Base-by-base conservation (phyloP, 2,888 invertebrate species). In the Cerastoderma edule region DNA sequence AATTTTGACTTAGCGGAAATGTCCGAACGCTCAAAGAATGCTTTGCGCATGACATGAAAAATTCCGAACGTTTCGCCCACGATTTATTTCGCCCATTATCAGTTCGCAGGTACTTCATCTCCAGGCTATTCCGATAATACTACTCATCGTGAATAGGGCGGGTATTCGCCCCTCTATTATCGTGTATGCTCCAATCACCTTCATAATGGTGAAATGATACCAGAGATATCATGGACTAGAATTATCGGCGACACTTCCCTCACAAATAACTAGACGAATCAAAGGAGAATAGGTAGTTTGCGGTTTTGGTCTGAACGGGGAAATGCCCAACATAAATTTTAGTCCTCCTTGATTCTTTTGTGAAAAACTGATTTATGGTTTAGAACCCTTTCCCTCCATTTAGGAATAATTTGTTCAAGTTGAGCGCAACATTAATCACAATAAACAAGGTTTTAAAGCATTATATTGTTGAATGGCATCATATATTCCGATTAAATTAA, bases 51-150 rank as follows among this genome's bases (percentile, higher is more conserved):
- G 57, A 57, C 57, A 33, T 57, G n/a, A n/a, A n/a, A 30, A 57
- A 57, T 57, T 57, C 33, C 16, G n/a, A 16, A 2, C 19, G n/a
- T 1, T 57, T 57, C 57, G 57, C 57, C 57, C 57, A 57, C 57
- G 57, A 57, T 57, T 57, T 57, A 57, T 57, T 32, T 57, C 57
- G 57, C 33, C 32, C 57, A 19, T 57, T 57, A 57, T 57, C 57
- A 33, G 57, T 57, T 22, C 19, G n/a, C 24, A n/a, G 13, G 16
- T 33, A 57, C 57, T 57, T 57, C 57, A 57, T 57, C 33, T n/a
- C 57, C 33, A 57, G n/a, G 57, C 32, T 57, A 57, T 57, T 33
- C 57, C 2, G 33, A 57, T 57, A 57, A 28, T n/a, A n/a, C 13
- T 19, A 33, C 4, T 33, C 33, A 30, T 57, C 16, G 16, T 32